Base-by-base conservation (phyloP, 2,113 vertebrate genomes). In the Ceyx cyanopectus region DNA sequence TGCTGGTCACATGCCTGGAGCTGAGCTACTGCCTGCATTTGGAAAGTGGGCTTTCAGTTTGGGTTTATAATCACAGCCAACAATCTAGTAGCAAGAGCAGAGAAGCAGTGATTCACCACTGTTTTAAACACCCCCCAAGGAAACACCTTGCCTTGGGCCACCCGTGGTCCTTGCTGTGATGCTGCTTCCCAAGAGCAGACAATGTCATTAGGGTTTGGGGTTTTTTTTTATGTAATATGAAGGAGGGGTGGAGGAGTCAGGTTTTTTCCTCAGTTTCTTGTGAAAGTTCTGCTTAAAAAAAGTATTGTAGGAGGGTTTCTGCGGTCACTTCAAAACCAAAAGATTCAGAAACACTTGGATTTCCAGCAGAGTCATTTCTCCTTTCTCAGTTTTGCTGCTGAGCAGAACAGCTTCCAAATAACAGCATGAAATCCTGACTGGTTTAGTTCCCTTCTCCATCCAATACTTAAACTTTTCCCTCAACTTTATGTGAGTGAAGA, bases 131-230 rank as follows among this genome's bases (percentile, higher is more conserved):
- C 43, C 5, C 1, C 23, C 6, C 23, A 18, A 65, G 73, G 50
- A 54, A 26, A 20, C 19, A 17, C 14, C 48, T 48, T 2, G 1
- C 27, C 29, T 6, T 37, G 27, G 66, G 61, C 53, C 66, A 58
- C 20, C 1, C 0, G 14, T 43, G 14, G 20, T 60, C n/a, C 22
- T 23, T 75, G n/a, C 62, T 62, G 53, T 3, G 1, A 17, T 1
- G 70, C n/a, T 19, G 26, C 58, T 57, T 57, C 68, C 48, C 0
- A 0, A 20, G 40, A 51, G 27, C 68, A 41, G 63, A 34, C 2
- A 5, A 12, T 3, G 23, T 14, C 21, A 58, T 70, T 45, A 32
- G 2, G 63, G 63, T 37, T 37, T 37, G 37, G 51, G 5, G 2
- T 18, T 61, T 51, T 51, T 21, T 66, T 56, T 53, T 17, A 63